Base-by-base conservation (phyloP, 2,113 vertebrate genomes). In the Sciurus niger region DNA sequence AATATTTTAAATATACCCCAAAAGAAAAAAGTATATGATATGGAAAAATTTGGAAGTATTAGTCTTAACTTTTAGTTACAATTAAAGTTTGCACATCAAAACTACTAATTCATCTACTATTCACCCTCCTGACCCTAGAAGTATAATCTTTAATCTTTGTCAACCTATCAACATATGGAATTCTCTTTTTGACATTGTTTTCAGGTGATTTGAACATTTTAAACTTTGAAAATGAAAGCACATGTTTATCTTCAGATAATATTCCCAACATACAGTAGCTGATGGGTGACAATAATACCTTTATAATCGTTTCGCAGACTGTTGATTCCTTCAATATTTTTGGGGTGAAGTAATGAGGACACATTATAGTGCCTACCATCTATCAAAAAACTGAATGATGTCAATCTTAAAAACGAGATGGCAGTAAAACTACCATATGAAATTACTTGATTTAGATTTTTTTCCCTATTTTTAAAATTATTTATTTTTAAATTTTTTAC, bases 181-280 rank as follows among this genome's bases (percentile, higher is more conserved):
- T 89, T 96, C 24, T 96, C 65, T 95, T 90, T 91, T 72, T 94
- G 77, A 96, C 86, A 97, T 55, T 96, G 46, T 84, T 90, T 84
- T 93, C 67, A 4, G 32, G 79, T 76, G 67, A 82, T 79, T 63
- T 89, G 63, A 95, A 93, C 87, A 96, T 77, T 96, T 80, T 85
- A 95, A 85, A 85, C 32, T 91, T 40, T 74, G 30, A 93, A 90
- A 94, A 90, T 88, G 70, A 96, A 96, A 88, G 68, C 37, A 95
- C 58, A 92, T 79, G 40, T 16, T 87, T 95, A 37, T 83, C 74
- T 94, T 94, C 86, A 94, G 95, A 94, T 70, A 84, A 86, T 8
- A 13, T 70, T 94, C 55, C 58, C 83, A 89, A 90, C 9, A 43
- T 58, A 77, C 37, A 83, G 90, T 48, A 68, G 80, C 40, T 70